Evolutionary conservation across 37 sponge, comb jelly and placozoan genomes (phyloP), one percentile per base, ranked within the genome.

Genomic region (Diacarnus erythraeanus): DNA sequence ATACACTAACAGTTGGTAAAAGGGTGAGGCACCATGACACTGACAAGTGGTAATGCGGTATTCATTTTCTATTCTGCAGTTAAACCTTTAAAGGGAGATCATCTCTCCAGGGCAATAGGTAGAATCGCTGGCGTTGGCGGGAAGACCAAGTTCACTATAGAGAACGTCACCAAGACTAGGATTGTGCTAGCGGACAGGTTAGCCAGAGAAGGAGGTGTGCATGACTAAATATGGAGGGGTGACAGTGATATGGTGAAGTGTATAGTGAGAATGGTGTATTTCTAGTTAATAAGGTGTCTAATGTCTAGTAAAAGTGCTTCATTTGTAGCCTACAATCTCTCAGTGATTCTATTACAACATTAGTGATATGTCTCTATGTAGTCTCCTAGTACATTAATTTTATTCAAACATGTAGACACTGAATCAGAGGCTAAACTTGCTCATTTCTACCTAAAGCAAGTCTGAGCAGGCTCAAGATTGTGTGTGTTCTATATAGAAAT

Each of bases 141-240:
- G 12, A 97, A 94, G 88, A 99, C 99, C 22, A 99, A 99, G 87
- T 99, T 94, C 73, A 99, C 99, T 6, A 96, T 99, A 68, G 99
- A 99, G 74, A 99, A 99, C 88, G 95, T 96, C 38, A 99, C 99
- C 3, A 99, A 99, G 82, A 99, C 99, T 1, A 74, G 99, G 23
- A 97, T 99, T 21, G 95, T 97, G 22, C 74, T 99, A 25, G 99
- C 99, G 38, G 99, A 99, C 76, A 92, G 94, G 96, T 95, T 35
- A 77, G 71, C 18, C 42, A 67, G 37, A 4, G 51, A n/a, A n/a
- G n/a, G n/a, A n/a, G n/a, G 4, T 42, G 9, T 73, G 9, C 51
- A 34, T 2, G 12, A 61, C 65, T 23, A 21, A 8, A 9, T 64
- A 9, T n/a, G 20, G 25, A 64, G 65, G 20, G 20, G 65, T 64